Evolutionary conservation across 2,113 vertebrate species (phyloP).

Genomic region (Monopterus albus): DNA sequence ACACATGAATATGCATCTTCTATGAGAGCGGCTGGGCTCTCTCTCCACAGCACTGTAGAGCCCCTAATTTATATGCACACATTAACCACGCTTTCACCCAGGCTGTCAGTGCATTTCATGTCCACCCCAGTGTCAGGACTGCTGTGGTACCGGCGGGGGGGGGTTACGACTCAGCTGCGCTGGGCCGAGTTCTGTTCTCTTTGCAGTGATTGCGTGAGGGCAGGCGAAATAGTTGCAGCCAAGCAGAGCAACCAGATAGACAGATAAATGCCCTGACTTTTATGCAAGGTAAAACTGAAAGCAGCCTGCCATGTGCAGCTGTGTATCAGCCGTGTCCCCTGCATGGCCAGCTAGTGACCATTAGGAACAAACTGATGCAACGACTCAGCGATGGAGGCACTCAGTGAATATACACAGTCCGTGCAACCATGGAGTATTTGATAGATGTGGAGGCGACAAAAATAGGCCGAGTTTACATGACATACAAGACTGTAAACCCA

Average conservation of each 20-base stretch:
- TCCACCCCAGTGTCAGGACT: conserved; percentile 43
- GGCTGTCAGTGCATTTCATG: conserved; percentile 70
- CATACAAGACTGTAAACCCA: conserved; percentile 9
- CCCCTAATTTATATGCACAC: conserved; percentile 57
- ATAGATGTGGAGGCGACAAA: conserved; percentile 42
- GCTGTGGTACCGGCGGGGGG: conserved; percentile 33
- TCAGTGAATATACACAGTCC: conserved; percentile 33
- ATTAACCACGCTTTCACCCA: conserved; percentile 61
- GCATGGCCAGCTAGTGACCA: conserved; percentile 13
- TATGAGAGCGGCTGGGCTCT: conserved; percentile 24
- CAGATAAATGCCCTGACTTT: conserved; percentile 33
- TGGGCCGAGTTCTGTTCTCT: conserved; percentile 11
- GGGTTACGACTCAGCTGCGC: conserved; percentile 10
- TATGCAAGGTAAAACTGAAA: conserved; percentile 38
- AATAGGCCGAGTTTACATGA: conserved; percentile 41
- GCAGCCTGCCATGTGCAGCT: conserved; percentile 27
- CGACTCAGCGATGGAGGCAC: background rate
- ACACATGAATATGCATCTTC: conserved; percentile 67
- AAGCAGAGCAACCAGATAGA: conserved; percentile 19
- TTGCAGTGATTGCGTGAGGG: conserved; percentile 20
- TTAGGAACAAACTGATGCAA: conserved; percentile 10
- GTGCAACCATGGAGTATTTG: conserved; percentile 7
- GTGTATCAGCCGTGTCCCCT: conserved; percentile 1
- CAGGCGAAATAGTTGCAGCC: conserved; percentile 20
- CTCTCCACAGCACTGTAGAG: conserved; percentile 34